Evolutionary conservation across 2,888 invertebrate genomes (phyloP), one percentile per base, ranked within the genome.

Genomic region (Phortica okadai): DNA sequence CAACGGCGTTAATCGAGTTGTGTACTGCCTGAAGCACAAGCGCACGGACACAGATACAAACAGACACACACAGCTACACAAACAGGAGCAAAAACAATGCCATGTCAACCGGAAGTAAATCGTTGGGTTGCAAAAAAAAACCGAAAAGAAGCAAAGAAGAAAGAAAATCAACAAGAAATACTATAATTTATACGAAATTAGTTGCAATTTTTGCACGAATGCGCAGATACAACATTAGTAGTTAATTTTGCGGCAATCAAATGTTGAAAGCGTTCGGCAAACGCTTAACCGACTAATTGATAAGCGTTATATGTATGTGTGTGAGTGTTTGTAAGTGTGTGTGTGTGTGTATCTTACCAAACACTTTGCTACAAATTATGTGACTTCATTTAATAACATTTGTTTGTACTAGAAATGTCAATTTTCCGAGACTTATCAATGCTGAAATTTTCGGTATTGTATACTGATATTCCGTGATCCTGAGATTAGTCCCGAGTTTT

Each of bases 1-100:
- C 41, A 64, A 41, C 64, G 50, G 64, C 64, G 64, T 33, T 33
- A 64, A 64, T 64, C 64, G 41, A 50, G 50, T 50, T 50, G 50
- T 50, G 8, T 50, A 6, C 33, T 64, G 41, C 64, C 64, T 25
- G 64, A 59, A 59, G 59, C 25, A 59, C 25, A 21, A 8, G n/a
- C 58, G 21, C 14, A 58, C 7, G 21, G 1, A 59, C 21, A 59
- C 64, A 33, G 33, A 33, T 11, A 33, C 64, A 64, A 8, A 59
- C 59, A 14, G 8, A 8, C 7, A 14, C 10, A 1, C n/a, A n/a
- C 58, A 58, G 33, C 21, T 58, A n/a, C 21, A 21, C 1, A 21
- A 62, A 21, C 33, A 33, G 11, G 41, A 10, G 33, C 41, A 64
- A 64, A 33, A 64, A 64, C 33, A 64, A 64, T 33, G 14, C 33